Base-by-base conservation (phyloP, 2,113 vertebrate genomes). In the Tursiops truncatus region DNA sequence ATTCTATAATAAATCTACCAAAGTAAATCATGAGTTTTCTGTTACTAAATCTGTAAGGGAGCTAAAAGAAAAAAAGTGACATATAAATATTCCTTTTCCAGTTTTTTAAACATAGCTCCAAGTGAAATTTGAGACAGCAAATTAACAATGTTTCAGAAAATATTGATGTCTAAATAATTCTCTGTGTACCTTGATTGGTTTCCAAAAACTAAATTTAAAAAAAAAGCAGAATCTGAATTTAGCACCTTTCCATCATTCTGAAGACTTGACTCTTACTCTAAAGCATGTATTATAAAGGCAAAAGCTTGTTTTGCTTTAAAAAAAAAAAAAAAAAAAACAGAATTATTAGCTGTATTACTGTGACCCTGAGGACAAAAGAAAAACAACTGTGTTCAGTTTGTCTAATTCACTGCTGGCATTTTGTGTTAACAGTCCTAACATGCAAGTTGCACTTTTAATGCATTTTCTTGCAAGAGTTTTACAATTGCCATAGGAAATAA, bases 1-100 rank as follows among this genome's bases (percentile, higher is more conserved):
- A 92, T n/a, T 31, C 8, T 96, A 31, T 94, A 82, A 86, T 97
- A 98, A 91, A 98, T 95, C 20, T 94, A 65, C 74, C 85, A 94
- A 58, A 88, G 5, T 89, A 86, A 53, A 25, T 77, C 77, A 96
- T 87, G 50, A 17, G 91, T 97, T 95, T 86, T 63, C 21, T 68
- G 62, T 23, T 91, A 11, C 44, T 96, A 63, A 12, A 94, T 44
- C 2, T 94, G 8, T 84, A 85, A 97, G 60, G 71, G 13, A 80
- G 71, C 4, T 23, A 50, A 88, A 81, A 41, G 9, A 91, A 91
- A 31, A 90, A 90, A 63, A 74, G 33, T 97, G 81, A 97, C 33
- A 89, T 60, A 93, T 77, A n/a, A 67, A 89, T 91, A 88, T 79
- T 87, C 68, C 3, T 41, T n/a, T 36, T 38, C 1, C 31, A 31